Evolutionary conservation across 2,113 vertebrate species (phyloP), one percentile per base, ranked within the genome.

Genomic region (Oryzias celebensis): DNA sequence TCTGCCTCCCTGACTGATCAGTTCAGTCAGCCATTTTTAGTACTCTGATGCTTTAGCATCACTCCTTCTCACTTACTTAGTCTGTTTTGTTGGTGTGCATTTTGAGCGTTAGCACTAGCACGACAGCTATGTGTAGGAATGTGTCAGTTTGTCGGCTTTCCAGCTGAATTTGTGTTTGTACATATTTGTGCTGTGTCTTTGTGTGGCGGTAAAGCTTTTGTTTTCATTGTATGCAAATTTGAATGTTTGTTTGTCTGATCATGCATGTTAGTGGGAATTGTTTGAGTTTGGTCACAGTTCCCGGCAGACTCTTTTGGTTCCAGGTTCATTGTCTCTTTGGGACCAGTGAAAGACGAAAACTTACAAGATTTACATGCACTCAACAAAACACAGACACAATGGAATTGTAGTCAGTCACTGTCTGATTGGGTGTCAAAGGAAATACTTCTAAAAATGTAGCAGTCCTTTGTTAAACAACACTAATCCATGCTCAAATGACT

Each of bases 401-500:
- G 44, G 65, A 44, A 68, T 45, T 24, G 52, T 36, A 73, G 71
- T 85, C 71, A 60, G 69, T 85, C 68, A 62, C 12, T 54, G 68
- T 75, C 68, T 36, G 36, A 36, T 36, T 36, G 36, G 36, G 8
- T 12, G 10, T 36, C 36, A 12, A 36, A 36, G 36, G 36, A 12
- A 12, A 36, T 12, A 36, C 36, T 13, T 36, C 36, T 36, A 12
- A 10, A 36, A 36, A 36, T 36, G 36, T 12, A 12, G 1, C 10
- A 13, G 3, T 36, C 8, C 36, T 36, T 36, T 10, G 36, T 36
- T 2, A 36, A 36, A 36, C 10, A 36, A 36, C 36, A 36, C 8
- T 36, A 12, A 3, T 36, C 10, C 2, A 12, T 13, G 8, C 36
- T 36, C 2, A 36, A 36, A 10, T 12, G 10, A 36, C 10, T 36